phyloP scores from a whole-genome alignment of 1,140 invertebrate genomes.

The Ptiloglossa arizonensis region DNA sequence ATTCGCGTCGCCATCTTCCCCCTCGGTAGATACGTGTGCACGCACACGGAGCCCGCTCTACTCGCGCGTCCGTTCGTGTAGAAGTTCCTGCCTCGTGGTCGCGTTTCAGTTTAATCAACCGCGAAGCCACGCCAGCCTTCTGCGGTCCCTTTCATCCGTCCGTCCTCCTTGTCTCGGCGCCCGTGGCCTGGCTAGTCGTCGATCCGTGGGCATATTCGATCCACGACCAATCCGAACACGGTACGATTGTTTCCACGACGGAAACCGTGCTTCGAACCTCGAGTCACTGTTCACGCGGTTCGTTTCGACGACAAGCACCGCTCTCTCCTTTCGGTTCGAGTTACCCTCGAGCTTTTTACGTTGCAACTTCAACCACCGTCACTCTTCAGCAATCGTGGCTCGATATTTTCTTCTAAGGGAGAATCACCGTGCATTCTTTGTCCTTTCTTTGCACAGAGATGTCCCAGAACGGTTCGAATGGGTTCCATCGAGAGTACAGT shows the following conservation, averaged over 20 bases:
- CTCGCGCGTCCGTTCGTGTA: conserved; percentile 15
- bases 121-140: conserved; percentile 60
- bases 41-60: conserved; percentile 29
- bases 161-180: conserved; percentile 11
- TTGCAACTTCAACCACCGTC: too few relatives aligned
- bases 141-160: conserved; percentile 53
- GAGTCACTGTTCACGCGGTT: too few relatives aligned
- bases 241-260: conserved; percentile 13
- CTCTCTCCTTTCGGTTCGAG: too few relatives aligned
- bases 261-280: conserved; percentile 30
- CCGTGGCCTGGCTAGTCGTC: not conserved
- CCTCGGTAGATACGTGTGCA: conserved; percentile 26
- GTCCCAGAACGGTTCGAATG: too few relatives aligned
- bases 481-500: too few relatives aligned
- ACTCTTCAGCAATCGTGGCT: too few relatives aligned
- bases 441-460: too few relatives aligned
- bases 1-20: conserved; percentile 72
- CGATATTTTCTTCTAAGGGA: too few relatives aligned
- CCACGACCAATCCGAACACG: not conserved
- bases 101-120: conserved; percentile 65
- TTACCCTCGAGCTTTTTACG: too few relatives aligned
- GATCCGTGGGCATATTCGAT: not conserved
- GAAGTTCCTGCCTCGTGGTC: conserved; percentile 46
- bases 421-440: too few relatives aligned
- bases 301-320: too few relatives aligned